Base-by-base conservation (phyloP, 1,140 invertebrate genomes). In the Pantala flavescens region DNA sequence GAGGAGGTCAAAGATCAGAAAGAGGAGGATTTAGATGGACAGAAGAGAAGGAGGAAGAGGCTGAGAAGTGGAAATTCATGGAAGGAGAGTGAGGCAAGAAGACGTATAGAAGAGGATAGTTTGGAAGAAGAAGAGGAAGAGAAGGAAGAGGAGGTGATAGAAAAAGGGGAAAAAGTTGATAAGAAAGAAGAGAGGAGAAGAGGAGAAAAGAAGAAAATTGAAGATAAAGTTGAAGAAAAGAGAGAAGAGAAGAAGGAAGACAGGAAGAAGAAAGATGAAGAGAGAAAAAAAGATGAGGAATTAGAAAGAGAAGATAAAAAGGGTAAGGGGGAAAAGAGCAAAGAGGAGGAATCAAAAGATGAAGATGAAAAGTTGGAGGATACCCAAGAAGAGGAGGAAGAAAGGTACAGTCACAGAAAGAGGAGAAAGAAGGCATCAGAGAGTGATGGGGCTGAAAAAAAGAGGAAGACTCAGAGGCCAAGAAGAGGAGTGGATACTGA, bases 1-100 rank as follows among this genome's bases (percentile, higher is more conserved):
- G 74, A 83, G 81, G 76, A 83, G 81, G 80, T 76, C 77, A 73
- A 81, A 79, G 76, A 83, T 78, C 79, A 84, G 76, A 80, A 84
- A 76, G 81, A 78, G 19, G 77, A 77, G 23, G 76, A 76, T 16
- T 73, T 82, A 83, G 49, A 70, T 85, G 43, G 19, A 7, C 12
- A 7, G 3, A 19, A 16, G 72, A 43, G 21, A 10, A 71, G 71
- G 28, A 24, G 23, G 71, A 24, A 71, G 71, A 24, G 71, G 28
- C 16, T 14, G 2, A 24, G 23, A 24, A 19, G 23, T 16, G 49
- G 49, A 5, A 63, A 16, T 12, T 19, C 49, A 12, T 16, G 23
- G 74, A 74, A 74, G 76, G 75, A 71, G 63, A 73, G 24, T n/a
- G 73, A 73, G 49, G 21, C 74, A 74, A 71, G 75, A 55, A 70